These are phyloP conservation scores for Arvicanthis niloticus DNA, from an alignment of 2,113 vertebrate genomes.

Conservation along the genomic window DNA sequence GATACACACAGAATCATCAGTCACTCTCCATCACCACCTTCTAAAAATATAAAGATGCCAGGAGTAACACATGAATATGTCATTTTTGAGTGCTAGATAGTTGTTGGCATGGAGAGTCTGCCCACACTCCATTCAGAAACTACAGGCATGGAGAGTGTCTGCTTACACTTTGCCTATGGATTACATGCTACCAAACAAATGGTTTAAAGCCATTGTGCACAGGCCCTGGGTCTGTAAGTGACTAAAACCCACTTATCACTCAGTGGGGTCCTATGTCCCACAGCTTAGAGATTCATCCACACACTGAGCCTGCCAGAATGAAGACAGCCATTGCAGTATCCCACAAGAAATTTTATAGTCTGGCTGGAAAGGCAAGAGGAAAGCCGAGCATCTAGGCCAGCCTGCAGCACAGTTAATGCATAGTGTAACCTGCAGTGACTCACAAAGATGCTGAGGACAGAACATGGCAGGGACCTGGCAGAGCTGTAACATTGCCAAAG, in stretches of 20 bases:
- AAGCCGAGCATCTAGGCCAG: accelerated
- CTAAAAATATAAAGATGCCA: conserved; percentile 23
- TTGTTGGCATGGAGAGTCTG: too few relatives aligned
- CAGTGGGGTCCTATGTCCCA: neutral
- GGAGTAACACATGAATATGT: neutral
- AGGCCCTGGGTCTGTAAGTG: neutral
- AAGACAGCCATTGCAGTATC: neutral
- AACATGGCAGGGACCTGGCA: too few relatives aligned
- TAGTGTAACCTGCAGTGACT: neutral
- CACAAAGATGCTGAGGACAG: too few relatives aligned
- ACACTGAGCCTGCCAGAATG: neutral
- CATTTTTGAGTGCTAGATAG: neutral
- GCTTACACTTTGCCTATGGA: too few relatives aligned
- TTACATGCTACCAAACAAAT: too few relatives aligned
- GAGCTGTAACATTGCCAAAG: neutral
- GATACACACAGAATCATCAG: conserved; percentile 92
- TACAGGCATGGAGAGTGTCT: neutral
- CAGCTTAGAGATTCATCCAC: neutral
- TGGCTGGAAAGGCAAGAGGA: neutral
- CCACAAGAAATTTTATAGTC: accelerated
- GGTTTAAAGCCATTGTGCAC: neutral
- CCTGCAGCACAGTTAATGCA: accelerated
- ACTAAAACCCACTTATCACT: too few relatives aligned
- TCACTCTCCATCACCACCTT: conserved; percentile 93
- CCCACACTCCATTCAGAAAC: too few relatives aligned